Base-by-base conservation (phyloP, 23 tunicate genomes). In the Halocynthia roretzi region DNA sequence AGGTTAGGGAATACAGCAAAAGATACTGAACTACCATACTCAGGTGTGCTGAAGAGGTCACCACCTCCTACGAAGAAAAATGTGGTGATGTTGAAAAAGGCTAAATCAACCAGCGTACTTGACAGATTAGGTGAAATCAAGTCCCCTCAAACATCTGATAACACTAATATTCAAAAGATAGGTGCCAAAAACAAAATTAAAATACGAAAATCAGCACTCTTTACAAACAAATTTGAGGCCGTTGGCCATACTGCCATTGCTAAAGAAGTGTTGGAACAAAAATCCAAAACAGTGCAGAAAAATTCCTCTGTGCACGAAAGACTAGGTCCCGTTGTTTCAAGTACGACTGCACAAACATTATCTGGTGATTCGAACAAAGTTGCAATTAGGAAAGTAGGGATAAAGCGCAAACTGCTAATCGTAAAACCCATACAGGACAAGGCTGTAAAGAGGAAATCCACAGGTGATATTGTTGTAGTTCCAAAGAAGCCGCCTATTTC, bases 1-100 rank as follows among this genome's bases (percentile, higher is more conserved):
- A 61, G 93, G 8, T 71, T 87, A 7, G 93, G 93, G 44, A 86
- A 82, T 6, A 62, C 82, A 7, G 70, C 68, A 21, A 53, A 50
- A 7, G 52, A 18, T 7, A 21, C 66, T 17, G 80, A 76, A 31
- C 56, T 14, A 5, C 75, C 81, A 7, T 55, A 54, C 14, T 67
- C 75, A 1, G 75, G 84, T 49, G 58, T 54, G 7, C n/a, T 83
- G 57, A 81, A 67, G 49, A 76, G 76, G 52, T 44, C 18, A 7
- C 61, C 60, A 49, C 19, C 70, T 19, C 17, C 53, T 9, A 71
- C 57, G 50, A 71, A 71, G 57, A 63, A 77, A 51, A 77, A 61
- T 60, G 69, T 77, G n/a, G 54, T 77, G 7, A 54, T 50, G 48
- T 52, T 17, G 7, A 77, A 62, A 64, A 20, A 18, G 14, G 44